Evolutionary conservation across 2,113 vertebrate species (phyloP), one percentile per base, ranked within the genome.

Genomic region (Brachionichthys hirsutus): DNA sequence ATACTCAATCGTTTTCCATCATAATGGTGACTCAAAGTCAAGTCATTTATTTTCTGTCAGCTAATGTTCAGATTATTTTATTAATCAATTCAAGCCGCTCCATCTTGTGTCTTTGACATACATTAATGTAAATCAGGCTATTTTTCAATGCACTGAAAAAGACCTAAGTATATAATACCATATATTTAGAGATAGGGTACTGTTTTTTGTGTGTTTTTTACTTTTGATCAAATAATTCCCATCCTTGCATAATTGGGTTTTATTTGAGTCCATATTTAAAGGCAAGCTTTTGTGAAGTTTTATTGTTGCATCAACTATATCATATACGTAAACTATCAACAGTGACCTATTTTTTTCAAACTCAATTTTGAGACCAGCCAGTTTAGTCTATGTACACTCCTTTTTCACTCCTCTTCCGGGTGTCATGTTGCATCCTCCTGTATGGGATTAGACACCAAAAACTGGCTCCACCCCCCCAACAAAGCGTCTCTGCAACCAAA

Each of bases 391-490:
- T 58, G 34, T 34, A 38, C 45, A 42, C 53, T 1, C 17, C 49
- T 54, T 63, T 57, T 54, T 43, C 20, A 34, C 12, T 48, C 24
- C 50, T 72, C 46, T 6, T 11, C 3, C 13, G 10, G 62, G 86
- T 78, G 75, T 87, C 77, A 44, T 16, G 51, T 87, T 79, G 46
- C 77, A 20, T 63, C 69, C 55, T 60, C 24, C 22, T 50, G 34
- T 49, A n/a, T 64, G 50, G 35, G 75, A 78, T 69, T 83, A 77
- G 75, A 58, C 46, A 20, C 36, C 9, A 4, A 7, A 11, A 17
- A 6, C 10, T 24, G 70, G 65, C 83, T 80, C 88, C 88, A 16
- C 88, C 88, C 80, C 88, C 80, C 60, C 22, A 7, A 12, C 54
- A 51, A 17, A 64, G 12, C 18, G 60, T 47, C 71, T 65, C 77